Percentiles rank a stretch among this genome's conserved stretches.
Conservation (phyloP, 2,888 invertebrate species). For the Cryptops parisi region DNA sequence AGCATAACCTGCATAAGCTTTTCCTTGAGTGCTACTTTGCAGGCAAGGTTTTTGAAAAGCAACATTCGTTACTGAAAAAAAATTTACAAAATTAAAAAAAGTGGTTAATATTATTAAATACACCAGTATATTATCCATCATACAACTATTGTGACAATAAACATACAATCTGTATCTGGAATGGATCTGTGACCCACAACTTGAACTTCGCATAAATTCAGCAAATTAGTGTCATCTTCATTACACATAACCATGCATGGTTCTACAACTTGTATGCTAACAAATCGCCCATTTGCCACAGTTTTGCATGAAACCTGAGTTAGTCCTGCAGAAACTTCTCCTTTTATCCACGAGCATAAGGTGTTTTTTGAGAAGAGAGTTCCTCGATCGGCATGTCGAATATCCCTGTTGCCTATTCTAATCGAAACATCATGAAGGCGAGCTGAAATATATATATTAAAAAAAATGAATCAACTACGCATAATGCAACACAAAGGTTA, state of each 20-base stretch:
- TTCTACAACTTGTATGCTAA: neutral
- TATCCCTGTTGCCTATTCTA: neutral
- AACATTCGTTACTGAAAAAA: neutral
- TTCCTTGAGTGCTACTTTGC: neutral
- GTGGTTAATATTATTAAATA: too few relatives aligned
- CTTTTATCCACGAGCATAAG: too few relatives aligned
- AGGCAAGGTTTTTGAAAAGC: neutral
- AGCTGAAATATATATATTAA: neutral
- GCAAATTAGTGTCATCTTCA: neutral
- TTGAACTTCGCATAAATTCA: neutral
- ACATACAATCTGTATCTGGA: neutral
- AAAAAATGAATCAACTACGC: too few relatives aligned
- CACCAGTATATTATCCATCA: too few relatives aligned
- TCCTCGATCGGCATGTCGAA: neutral
- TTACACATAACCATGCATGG: neutral
- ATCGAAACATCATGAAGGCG: neutral
- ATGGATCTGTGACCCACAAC: neutral
- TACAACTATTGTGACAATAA: too few relatives aligned
- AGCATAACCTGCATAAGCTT: neutral
- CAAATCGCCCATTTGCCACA: neutral
- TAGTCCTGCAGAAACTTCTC: too few relatives aligned
- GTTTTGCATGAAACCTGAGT: too few relatives aligned
- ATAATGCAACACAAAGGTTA: neutral
- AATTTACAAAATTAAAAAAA: too few relatives aligned
- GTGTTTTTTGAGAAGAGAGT: neutral